Base-by-base conservation (phyloP, 2,888 invertebrate genomes). In the Meghimatium bilineatum region DNA sequence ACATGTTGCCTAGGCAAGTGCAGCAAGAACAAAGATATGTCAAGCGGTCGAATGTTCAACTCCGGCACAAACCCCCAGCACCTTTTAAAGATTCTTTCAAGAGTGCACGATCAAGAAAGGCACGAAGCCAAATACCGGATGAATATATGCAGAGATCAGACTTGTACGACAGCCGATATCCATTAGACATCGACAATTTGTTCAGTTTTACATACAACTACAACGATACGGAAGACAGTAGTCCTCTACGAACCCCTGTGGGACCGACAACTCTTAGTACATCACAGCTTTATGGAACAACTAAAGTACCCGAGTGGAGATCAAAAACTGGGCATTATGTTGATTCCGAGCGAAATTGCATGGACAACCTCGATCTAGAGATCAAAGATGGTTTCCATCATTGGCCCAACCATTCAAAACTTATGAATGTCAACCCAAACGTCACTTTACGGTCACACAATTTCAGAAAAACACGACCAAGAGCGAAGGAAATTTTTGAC, bases 381-480 rank as follows among this genome's bases (percentile, higher is more conserved):
- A 83, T 77, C 14, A 56, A 80, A 36, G 23, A 66, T 74, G 14
- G 34, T 44, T 26, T 72, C 82, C 20, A 87, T 36, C 12, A 44
- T 29, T 56, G 20, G 34, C 34, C 69, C 69, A 89, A 88, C 10
- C 89, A 89, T 38, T 88, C 88, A 79, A 90, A 85, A 82, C 26
- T 32, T 69, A 85, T 90, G 56, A 87, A 87, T 56, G 72, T 89
- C n/a, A 90, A 91, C 77, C 88, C 89, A 12, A 92, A 92, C 86
- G 90, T 90, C 32, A 92, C 92, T 1, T 87, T 91, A 49, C 88
- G 92, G 23, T 90, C 89, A 72, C 91, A 92, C 86, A 91, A 92
- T 84, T 86, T 91, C 23, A 87, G 90, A 69, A 89, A 89, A 60
- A 85, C 87, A 78, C 85, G 87, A 74, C 71, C 82, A 5, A 88